These are phyloP conservation scores for Laticauda laticaudata DNA, from an alignment of 2,113 vertebrate genomes.

Conservation along the genomic window DNA sequence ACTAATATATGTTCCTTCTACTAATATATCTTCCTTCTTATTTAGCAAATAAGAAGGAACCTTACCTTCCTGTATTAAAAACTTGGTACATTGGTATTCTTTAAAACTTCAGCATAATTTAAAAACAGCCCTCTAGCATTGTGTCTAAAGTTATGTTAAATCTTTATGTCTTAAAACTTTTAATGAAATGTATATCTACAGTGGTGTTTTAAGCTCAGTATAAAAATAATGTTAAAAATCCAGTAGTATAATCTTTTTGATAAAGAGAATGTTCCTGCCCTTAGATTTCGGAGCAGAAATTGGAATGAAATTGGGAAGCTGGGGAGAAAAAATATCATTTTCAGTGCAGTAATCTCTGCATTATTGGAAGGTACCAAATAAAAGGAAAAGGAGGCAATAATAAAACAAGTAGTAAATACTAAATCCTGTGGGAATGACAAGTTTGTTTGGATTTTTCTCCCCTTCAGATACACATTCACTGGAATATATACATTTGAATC, in stretches of 20 bases:
- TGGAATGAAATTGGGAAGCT: neutral
- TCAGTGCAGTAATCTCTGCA: neutral
- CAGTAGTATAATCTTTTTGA: neutral
- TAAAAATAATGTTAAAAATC: neutral
- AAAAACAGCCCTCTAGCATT: neutral
- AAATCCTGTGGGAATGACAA: neutral
- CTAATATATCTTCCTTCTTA: neutral
- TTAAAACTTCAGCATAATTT: neutral
- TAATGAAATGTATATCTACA: neutral
- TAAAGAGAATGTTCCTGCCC: neutral
- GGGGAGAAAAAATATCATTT: neutral
- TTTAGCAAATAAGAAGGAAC: neutral
- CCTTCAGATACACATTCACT: conserved; percentile 88
- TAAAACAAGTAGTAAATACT: neutral
- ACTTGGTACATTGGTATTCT: neutral
- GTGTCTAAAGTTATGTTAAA: neutral
- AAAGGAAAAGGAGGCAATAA: neutral
- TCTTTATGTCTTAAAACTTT: neutral
- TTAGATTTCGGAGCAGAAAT: neutral
- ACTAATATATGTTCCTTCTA: neutral
- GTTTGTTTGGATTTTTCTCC: conserved; percentile 8
- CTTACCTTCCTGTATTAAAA: neutral
- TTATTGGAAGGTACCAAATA: neutral
- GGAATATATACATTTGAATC: conserved; percentile 97
- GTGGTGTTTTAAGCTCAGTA: neutral